A percentile compares a stretch with the other conserved stretches of the same genome.
phyloP scores from a whole-genome alignment of 1,140 invertebrate species.

The Ooceraea biroi region DNA sequence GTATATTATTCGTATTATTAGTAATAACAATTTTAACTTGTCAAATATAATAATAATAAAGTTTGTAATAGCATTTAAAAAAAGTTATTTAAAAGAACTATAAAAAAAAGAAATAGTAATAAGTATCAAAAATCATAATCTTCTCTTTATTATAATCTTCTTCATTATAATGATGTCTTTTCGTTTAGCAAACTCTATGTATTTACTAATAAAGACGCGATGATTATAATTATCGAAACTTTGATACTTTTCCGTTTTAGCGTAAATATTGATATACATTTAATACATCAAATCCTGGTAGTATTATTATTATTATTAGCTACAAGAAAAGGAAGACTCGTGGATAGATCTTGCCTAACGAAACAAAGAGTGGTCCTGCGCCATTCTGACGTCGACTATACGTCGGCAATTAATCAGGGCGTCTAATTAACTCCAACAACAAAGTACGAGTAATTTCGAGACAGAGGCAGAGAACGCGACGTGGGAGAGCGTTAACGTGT shows the following conservation, averaged over 20 bases:
- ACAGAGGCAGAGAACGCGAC: conserved; percentile 24
- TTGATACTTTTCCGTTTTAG: neutral
- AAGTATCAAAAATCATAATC: no score
- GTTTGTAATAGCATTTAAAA: no score
- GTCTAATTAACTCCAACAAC: conserved; percentile 61
- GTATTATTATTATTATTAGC: neutral
- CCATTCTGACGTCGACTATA: conserved; percentile 37
- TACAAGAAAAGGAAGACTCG: neutral
- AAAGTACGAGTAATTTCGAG: conserved; percentile 62
- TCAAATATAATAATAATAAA: no score
- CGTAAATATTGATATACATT: neutral
- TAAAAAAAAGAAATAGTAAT: neutral
- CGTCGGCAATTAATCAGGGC: conserved; percentile 51
- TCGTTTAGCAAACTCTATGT: neutral
- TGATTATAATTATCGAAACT: neutral
- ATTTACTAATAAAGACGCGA: neutral
- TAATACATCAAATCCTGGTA: neutral
- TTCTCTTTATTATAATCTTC: no score
- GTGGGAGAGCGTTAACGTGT: conserved; percentile 45
- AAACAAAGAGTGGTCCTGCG: conserved; percentile 7
- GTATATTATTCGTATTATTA: no score
- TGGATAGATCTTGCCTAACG: neutral
- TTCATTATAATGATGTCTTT: neutral
- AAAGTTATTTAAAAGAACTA: neutral
- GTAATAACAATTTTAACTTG: no score